Conservation (phyloP, 2,888 invertebrate species). For the Bruchidius siliquastri region DNA sequence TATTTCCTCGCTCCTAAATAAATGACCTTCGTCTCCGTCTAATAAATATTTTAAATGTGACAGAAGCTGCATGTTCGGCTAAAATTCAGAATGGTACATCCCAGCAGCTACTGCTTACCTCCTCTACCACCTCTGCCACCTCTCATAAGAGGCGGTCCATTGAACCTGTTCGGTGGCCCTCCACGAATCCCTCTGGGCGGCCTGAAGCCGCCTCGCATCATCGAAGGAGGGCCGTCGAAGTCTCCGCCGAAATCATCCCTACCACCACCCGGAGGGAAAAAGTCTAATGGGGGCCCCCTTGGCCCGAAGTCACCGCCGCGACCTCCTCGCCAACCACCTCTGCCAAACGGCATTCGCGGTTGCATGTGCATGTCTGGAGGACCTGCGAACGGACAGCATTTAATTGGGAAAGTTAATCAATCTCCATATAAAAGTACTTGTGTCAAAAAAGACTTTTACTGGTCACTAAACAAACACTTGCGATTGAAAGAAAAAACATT, state of each 20-base stretch:
- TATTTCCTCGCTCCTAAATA: no score
- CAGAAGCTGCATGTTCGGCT: no score
- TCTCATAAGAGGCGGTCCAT: slow-evolving; percentile 19
- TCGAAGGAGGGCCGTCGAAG: slow-evolving; percentile 12
- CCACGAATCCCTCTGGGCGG: background rate
- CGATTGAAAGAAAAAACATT: no score
- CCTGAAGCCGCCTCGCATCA: background rate
- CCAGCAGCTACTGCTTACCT: background rate
- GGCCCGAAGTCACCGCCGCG: slow-evolving; percentile 26
- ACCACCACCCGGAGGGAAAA: slow-evolving; percentile 15
- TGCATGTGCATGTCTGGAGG: background rate
- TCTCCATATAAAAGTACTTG: no score
- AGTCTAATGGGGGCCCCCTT: slow-evolving; percentile 12
- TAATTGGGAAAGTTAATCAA: background rate
- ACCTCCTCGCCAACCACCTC: background rate
- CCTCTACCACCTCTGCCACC: slow-evolving; percentile 14
- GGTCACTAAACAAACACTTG: no score
- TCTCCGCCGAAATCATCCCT: slow-evolving; percentile 13
- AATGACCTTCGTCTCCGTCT: no score
- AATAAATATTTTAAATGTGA: no score
- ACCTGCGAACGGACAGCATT: background rate
- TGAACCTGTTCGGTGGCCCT: slow-evolving; percentile 12
- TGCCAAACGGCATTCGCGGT: background rate
- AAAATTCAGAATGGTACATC: no score
- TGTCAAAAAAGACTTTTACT: no score